phyloP scores from a whole-genome alignment of 2,797 vertebrate species.

The Margarornis squamiger region DNA sequence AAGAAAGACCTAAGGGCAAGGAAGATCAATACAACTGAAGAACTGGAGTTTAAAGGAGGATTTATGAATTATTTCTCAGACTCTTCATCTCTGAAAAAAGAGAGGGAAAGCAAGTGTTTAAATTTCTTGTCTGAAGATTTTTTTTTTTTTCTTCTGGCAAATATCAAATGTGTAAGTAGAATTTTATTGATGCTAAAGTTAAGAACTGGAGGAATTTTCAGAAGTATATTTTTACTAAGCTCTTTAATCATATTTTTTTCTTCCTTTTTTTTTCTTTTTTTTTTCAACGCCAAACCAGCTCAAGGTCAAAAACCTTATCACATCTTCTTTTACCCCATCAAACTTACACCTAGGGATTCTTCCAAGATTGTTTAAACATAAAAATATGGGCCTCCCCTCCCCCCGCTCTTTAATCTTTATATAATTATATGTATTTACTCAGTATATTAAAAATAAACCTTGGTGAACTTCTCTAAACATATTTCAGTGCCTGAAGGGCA shows the following conservation, averaged over 20 bases:
- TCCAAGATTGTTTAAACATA: background rate
- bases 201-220: background rate
- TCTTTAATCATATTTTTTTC: background rate
- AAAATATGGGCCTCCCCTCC: background rate
- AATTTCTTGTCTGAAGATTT: background rate
- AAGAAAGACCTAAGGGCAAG: background rate
- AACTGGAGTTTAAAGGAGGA: background rate
- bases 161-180: background rate
- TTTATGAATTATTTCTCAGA: slow-evolving; percentile 47
- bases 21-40: slow-evolving; percentile 26
- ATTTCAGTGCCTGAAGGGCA: background rate
- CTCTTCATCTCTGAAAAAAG: background rate
- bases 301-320: background rate
- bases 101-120: background rate
- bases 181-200: background rate
- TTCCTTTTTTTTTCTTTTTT: background rate
- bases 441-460: background rate
- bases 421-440: background rate
- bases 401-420: background rate
- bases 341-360: background rate
- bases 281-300: background rate
- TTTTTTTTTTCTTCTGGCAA: background rate
- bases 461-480: background rate
- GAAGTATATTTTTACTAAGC: background rate
- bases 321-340: background rate